These are phyloP conservation scores for Dryocosmus kuriphilus DNA, from an alignment of 2,888 invertebrate species.

Conservation along the genomic window DNA sequence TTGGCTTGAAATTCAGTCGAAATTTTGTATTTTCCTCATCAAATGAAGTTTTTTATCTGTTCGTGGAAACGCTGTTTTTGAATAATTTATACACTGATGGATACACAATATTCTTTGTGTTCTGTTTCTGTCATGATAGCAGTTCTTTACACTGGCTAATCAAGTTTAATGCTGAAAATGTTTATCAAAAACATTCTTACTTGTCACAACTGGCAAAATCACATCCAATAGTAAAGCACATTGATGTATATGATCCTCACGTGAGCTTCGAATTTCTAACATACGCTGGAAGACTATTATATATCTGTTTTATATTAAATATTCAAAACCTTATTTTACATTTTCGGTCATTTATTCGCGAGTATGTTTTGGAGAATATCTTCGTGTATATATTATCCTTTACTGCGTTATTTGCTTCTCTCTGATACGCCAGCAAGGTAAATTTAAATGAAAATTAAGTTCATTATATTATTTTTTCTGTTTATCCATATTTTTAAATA, in stretches of 20 bases:
- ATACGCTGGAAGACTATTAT: not conserved
- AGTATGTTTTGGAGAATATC: slow-evolving; percentile 70
- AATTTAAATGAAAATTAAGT: slow-evolving; percentile 36
- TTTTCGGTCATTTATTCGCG: slow-evolving; percentile 70
- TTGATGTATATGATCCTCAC: slow-evolving; percentile 70
- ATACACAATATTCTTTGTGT: not conserved
- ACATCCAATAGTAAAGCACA: slow-evolving; percentile 63
- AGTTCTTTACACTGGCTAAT: not conserved
- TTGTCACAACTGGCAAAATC: slow-evolving; percentile 61
- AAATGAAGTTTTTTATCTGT: not conserved
- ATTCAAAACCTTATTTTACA: slow-evolving; percentile 8
- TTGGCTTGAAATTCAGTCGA: not conserved
- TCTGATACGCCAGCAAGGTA: slow-evolving; percentile 73
- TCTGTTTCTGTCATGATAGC: not conserved
- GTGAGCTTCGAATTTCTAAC: slow-evolving; percentile 54
- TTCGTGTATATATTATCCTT: slow-evolving; percentile 69
- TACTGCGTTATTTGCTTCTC: slow-evolving; percentile 66
- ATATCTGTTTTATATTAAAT: no score
- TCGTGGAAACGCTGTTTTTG: not conserved
- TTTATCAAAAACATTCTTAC: slow-evolving; percentile 59
- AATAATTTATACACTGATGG: not conserved
- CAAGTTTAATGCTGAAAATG: slow-evolving; percentile 47
- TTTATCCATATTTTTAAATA: not conserved
- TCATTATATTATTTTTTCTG: not conserved
- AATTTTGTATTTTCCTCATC: not conserved